Evolutionary conservation across 1,140 invertebrate species (phyloP).

Genomic region (Hyles vespertilio): DNA sequence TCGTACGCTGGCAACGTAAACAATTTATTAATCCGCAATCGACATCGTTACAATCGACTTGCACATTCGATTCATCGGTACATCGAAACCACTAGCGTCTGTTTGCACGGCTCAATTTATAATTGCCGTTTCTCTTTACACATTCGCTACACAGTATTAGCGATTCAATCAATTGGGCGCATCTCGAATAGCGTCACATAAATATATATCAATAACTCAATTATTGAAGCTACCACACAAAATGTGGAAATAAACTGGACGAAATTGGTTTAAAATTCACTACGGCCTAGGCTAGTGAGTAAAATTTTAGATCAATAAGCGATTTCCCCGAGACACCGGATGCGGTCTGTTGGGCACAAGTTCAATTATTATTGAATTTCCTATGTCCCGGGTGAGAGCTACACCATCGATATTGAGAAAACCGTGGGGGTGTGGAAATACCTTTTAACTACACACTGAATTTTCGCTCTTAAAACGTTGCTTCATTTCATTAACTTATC

Average conservation of each 20-base stretch:
- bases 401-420: slow-evolving; percentile 8
- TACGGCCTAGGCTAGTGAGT: slow-evolving; percentile 7
- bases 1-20: slow-evolving; percentile 52
- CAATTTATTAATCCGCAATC: slow-evolving; percentile 63
- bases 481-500: too few species aligned
- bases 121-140: slow-evolving; percentile 26
- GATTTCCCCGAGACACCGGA: slow-evolving; percentile 65
- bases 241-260: too few species aligned
- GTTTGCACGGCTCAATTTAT: slow-evolving; percentile 38
- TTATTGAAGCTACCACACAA: too few species aligned
- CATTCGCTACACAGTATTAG: too few species aligned
- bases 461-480: too few species aligned
- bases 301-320: slow-evolving; percentile 59
- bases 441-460: slow-evolving; percentile 18
- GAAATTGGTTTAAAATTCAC: too few species aligned
- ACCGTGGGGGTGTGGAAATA: slow-evolving; percentile 26
- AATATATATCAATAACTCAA: too few species aligned
- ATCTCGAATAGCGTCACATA: too few species aligned
- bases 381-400: slow-evolving; percentile 37
- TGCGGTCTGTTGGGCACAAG: slow-evolving; percentile 60
- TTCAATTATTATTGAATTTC: slow-evolving; percentile 70
- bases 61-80: slow-evolving; percentile 42
- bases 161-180: too few species aligned
- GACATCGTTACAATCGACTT: slow-evolving; percentile 56
- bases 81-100: slow-evolving; percentile 36